phyloP scores from a whole-genome alignment of 2,113 vertebrate species.

The Laticauda colubrina region DNA sequence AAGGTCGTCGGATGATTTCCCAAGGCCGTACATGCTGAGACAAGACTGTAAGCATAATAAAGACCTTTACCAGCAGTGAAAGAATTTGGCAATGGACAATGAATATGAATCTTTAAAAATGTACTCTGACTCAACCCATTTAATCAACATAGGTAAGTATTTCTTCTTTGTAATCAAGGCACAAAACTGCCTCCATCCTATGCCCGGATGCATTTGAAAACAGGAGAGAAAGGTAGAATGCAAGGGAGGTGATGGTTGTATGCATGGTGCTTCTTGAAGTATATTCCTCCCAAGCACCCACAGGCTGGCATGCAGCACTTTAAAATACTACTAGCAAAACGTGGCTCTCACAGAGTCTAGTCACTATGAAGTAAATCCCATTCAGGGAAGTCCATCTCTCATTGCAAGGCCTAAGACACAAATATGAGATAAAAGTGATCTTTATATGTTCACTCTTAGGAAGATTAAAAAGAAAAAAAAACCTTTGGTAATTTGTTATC shows the following conservation, averaged over 20 bases:
- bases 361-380: neutral
- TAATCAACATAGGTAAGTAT: constrained; percentile 32
- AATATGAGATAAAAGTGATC: neutral
- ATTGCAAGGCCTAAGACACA: neutral
- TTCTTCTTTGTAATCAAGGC: constrained; percentile 34
- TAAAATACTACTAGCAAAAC: constrained; percentile 36
- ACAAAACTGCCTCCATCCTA: neutral
- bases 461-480: neutral
- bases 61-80: constrained; percentile 36
- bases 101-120: constrained; percentile 27
- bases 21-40: constrained; percentile 2
- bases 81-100: constrained; percentile 22
- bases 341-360: neutral
- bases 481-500: constrained; percentile 15
- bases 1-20: constrained; percentile 47
- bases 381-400: neutral
- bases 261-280: constrained; percentile 24
- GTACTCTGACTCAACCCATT: neutral
- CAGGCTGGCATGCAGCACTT: neutral
- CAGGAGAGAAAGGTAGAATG: constrained; percentile 9
- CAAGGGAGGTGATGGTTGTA: constrained; percentile 1
- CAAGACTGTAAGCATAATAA: constrained; percentile 37
- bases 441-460: neutral
- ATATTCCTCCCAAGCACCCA: constrained; percentile 7
- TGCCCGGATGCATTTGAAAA: neutral